phyloP scores from a whole-genome alignment of 2,888 invertebrate species.

The Agrochola circellaris region DNA sequence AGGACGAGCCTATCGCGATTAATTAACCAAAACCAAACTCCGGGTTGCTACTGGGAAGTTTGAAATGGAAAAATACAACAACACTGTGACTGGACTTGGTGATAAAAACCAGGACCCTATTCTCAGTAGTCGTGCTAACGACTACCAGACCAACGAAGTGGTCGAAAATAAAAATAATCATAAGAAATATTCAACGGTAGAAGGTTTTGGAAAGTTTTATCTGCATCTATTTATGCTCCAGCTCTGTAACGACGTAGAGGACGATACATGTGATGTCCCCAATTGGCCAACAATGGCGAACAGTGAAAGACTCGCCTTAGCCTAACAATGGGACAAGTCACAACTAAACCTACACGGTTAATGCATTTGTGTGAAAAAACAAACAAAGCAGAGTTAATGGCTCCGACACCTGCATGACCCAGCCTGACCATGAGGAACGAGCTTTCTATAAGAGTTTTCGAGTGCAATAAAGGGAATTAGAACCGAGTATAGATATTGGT shows the following conservation, averaged over 20 bases:
- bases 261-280: constrained; percentile 23
- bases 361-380: constrained; percentile 41
- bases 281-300: constrained; percentile 47
- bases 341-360: constrained; percentile 34
- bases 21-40: background rate
- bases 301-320: constrained; percentile 34
- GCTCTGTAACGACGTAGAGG: background rate
- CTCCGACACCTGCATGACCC: background rate
- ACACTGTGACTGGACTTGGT: background rate
- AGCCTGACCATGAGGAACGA: background rate
- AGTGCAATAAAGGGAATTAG: background rate
- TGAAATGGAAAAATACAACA: background rate
- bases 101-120: too few species aligned
- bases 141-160: background rate
- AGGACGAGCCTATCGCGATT: background rate
- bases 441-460: background rate
- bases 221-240: background rate
- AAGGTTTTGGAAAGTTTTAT: background rate
- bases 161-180: background rate
- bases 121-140: background rate
- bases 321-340: constrained; percentile 45
- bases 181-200: background rate
- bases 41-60: background rate
- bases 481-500: background rate
- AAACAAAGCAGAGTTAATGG: constrained; percentile 21